Evolutionary conservation across 1,140 invertebrate genomes (phyloP), one percentile per base, ranked within the genome.

Genomic region (Triops cancriformis): DNA sequence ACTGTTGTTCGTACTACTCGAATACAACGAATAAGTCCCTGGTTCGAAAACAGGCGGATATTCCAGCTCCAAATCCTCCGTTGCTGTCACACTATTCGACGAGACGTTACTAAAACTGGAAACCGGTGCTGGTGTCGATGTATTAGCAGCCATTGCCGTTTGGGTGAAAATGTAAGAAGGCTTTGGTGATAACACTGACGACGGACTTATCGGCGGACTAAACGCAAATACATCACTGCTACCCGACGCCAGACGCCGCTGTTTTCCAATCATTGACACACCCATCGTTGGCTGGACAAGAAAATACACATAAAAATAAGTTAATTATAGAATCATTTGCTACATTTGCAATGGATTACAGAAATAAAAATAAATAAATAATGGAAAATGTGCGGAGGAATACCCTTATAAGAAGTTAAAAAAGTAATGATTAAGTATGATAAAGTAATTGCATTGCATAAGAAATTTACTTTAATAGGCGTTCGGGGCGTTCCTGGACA

Each of bases 31-130:
- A 84, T 93, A 94, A 1, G 91, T 92, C 82, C 92, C 92, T 0
- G 92, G 89, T 84, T 93, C 91, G 84, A 94, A 93, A 73, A 92
- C 90, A 43, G 92, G 92, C 12, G 92, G 92, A 83, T 92, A 93
- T 84, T 92, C 90, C 82, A 93, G 86, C 80, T 91, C 91, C 31
- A 76, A 45, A 14, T 77, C 12, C 85, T 84, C 41, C 84, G 84
- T 11, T 83, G 85, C 28, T 41, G 84, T 42, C 85, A 85, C 80
- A 86, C 80, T 80, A 85, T 81, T 79, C 85, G 83, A 81, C 85
- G 82, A 79, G 80, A 80, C 79, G 82, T 80, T 79, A 82, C 77
- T 74, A 84, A 80, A 76, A 42, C 64, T 74, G 76, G 37, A 64
- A 37, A 45, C 23, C 23, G 77, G 43, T 73, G 41, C 75, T 73